Evolutionary conservation across 2,113 vertebrate species (phyloP), one percentile per base, ranked within the genome.

Genomic region (Sebastes fasciatus): DNA sequence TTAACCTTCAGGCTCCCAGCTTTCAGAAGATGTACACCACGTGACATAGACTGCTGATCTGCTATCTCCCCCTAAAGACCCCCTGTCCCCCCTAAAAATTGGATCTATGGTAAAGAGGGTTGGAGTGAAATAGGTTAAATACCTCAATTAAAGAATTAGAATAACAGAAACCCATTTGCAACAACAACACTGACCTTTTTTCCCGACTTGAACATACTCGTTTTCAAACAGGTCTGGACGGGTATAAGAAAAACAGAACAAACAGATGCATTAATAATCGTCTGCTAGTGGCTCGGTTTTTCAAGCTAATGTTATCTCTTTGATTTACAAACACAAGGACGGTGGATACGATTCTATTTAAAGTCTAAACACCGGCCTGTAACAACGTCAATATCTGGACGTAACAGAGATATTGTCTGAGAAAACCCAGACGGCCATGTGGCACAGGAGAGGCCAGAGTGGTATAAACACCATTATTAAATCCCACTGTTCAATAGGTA

Each of bases 211-310:
- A 76, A 95, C 83, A n/a, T 95, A 94, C 40, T 95, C 91, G 12
- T 82, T 95, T 89, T 96, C 96, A 93, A 96, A 96, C 82, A 95
- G 66, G 78, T 96, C 96, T 96, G 92, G 48, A 65, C 23, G 77
- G 65, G 40, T 58, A 73, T 2, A 26, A 45, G 43, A 75, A 57
- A 51, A 8, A 84, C 45, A 68, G 52, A 63, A 52, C 51, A 73
- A 79, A 86, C 48, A 77, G 61, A 81, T 10, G 9, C n/a, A 19
- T 84, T 54, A 86, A 77, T 45, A 40, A n/a, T 77, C 8, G n/a
- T 14, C 34, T 5, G 43, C 12, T 23, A 12, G 19, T 1, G 57
- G 19, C 43, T 73, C 46, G 0, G 17, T 68, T 68, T 51, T 75
- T 70, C 61, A 61, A 69, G 67, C 68, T 51, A 75, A 83, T 45